These are phyloP conservation scores for Melipona quadrifasciata DNA, from an alignment of 1,140 invertebrate genomes.

Conservation along the genomic window DNA sequence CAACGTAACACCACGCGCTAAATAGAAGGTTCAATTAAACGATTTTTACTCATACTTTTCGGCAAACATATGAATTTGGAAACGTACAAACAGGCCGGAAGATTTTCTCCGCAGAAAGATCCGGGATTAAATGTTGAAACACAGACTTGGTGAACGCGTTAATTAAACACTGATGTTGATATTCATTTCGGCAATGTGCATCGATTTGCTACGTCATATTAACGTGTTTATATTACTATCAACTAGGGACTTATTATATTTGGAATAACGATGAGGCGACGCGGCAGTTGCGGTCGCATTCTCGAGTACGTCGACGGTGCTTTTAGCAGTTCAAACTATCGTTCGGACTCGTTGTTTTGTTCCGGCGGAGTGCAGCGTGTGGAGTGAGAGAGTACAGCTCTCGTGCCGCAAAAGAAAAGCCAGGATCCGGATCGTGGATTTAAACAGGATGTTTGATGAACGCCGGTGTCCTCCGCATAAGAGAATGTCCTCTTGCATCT, in stretches of 20 bases:
- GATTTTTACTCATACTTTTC: neutral
- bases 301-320: slow-evolving; percentile 21
- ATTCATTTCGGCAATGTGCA: neutral
- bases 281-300: slow-evolving; percentile 17
- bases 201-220: neutral
- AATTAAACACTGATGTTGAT: neutral
- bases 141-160: neutral
- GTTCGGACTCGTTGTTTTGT: slow-evolving; percentile 53
- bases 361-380: too few species aligned
- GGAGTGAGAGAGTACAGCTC: neutral
- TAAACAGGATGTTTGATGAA: neutral
- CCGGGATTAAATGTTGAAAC: neutral
- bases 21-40: neutral
- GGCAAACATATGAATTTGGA: neutral
- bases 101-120: neutral
- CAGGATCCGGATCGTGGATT: neutral
- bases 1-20: neutral
- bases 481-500: neutral
- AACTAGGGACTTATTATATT: slow-evolving; percentile 72
- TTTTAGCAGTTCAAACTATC: slow-evolving; percentile 73
- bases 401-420: neutral
- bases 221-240: slow-evolving; percentile 48
- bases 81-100: neutral
- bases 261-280: slow-evolving; percentile 63
- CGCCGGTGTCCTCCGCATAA: neutral